These are phyloP conservation scores for Ptychoptera contaminata DNA, from an alignment of 2,888 invertebrate species.

Conservation along the genomic window DNA sequence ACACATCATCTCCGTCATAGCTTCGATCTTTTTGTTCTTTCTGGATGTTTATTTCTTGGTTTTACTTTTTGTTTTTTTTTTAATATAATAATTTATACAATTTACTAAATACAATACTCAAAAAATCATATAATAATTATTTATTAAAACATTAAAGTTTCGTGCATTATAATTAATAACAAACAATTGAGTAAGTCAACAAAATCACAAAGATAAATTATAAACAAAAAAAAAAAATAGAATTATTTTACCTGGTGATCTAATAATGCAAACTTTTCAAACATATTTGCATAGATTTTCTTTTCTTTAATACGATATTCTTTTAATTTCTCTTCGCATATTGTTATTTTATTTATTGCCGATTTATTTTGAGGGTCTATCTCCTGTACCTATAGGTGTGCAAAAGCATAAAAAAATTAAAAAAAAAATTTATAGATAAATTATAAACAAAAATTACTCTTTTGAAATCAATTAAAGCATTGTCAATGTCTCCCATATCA, in stretches of 20 bases:
- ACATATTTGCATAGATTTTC: conserved; percentile 86
- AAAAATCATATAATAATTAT: too few species aligned
- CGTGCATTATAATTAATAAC: too few species aligned
- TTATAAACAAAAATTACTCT: conserved; percentile 17
- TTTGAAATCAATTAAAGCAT: conserved; percentile 64
- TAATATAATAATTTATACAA: too few species aligned
- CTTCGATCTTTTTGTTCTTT: too few species aligned
- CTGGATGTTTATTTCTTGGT: too few species aligned
- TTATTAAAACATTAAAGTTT: too few species aligned
- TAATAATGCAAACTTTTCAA: conserved; percentile 74
- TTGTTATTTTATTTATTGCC: conserved; percentile 58
- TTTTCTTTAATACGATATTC: conserved; percentile 67
- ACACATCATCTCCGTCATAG: too few species aligned
- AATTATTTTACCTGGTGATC: conserved; percentile 49
- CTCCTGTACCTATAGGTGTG: conserved; percentile 37
- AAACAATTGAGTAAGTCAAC: too few species aligned
- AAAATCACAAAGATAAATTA: background rate
- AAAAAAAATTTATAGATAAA: background rate
- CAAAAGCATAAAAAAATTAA: background rate
- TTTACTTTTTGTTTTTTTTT: too few species aligned
- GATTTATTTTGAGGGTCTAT: conserved; percentile 79
- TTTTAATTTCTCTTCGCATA: conserved; percentile 58
- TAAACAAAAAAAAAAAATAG: conserved; percentile 1
- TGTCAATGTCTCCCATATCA: conserved; percentile 57
- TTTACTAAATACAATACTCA: too few species aligned